phyloP scores from a whole-genome alignment of 2,113 vertebrate species.

The rat (Rattus norvegicus) region GRCr8 NC_086032.1:105248001-105248500 shows the following conservation, averaged over 20 bases:
- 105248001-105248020: background rate
- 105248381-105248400: background rate
- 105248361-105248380: background rate
- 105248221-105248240: background rate
- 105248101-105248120: background rate
- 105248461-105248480: background rate
- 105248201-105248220: conserved; percentile 44
- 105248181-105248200: conserved; percentile 3
- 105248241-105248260: background rate
- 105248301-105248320: background rate
- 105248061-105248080: background rate
- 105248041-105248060: background rate
- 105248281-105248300: background rate
- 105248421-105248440: background rate
- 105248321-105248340: background rate
- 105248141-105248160: background rate
- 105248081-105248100: background rate
- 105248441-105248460: background rate
- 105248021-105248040: background rate
- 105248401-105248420: conserved; percentile 37
- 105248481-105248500: background rate
- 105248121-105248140: background rate
- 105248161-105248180: conserved; percentile 20
- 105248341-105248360: background rate
- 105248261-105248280: background rate